These are phyloP conservation scores for Oryzias sinensis DNA, from an alignment of 2,797 vertebrate genomes.

Conservation along the genomic window DNA sequence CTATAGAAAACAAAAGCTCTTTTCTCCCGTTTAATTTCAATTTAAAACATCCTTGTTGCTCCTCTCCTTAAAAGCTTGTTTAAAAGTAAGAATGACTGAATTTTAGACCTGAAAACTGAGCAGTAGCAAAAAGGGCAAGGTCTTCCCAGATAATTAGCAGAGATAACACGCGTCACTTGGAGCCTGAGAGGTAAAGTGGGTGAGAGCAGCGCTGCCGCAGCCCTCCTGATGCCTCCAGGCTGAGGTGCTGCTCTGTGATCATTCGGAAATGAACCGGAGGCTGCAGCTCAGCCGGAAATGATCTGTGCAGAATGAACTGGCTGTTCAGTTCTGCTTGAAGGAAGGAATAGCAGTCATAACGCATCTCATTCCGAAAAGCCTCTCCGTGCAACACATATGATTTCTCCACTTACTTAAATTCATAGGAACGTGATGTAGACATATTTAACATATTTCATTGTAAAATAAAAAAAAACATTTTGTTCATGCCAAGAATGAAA, in stretches of 20 bases:
- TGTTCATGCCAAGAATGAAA: too few species aligned
- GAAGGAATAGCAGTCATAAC: slow-evolving; percentile 40
- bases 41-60: too few species aligned
- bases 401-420: slow-evolving; percentile 5
- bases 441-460: slow-evolving; percentile 1
- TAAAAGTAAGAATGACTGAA: too few species aligned
- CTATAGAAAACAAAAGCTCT: too few species aligned
- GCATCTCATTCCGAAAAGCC: slow-evolving; percentile 39
- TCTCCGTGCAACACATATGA: slow-evolving; percentile 18
- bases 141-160: slow-evolving; percentile 48
- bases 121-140: slow-evolving; percentile 23
- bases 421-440: not conserved
- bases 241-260: slow-evolving; percentile 52
- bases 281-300: slow-evolving; percentile 28
- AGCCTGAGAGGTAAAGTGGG: slow-evolving; percentile 43
- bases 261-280: slow-evolving; percentile 50
- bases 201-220: slow-evolving; percentile 35
- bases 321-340: slow-evolving; percentile 37
- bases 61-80: too few species aligned
- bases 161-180: slow-evolving; percentile 33
- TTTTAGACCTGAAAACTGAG: too few species aligned
- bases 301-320: slow-evolving; percentile 58
- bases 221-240: slow-evolving; percentile 37
- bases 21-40: too few species aligned
- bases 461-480: not conserved